Evolutionary conservation across 2,888 invertebrate genomes (phyloP).

Genomic region (Drosophila rellima): DNA sequence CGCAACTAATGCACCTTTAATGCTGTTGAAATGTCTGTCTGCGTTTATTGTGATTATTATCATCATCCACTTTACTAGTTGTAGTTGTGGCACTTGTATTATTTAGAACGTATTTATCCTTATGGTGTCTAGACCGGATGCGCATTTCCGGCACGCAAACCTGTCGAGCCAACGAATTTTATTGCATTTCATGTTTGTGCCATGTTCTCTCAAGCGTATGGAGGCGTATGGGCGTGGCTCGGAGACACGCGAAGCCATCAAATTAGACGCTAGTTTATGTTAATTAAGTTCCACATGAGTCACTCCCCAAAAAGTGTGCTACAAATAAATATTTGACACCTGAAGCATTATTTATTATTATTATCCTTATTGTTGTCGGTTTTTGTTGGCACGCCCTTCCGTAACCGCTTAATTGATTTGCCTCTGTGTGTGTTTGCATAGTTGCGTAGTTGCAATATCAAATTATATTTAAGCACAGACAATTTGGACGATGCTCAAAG

Average conservation of each 20-base stretch:
- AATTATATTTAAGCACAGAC: conserved; percentile 50
- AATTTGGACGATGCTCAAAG: conserved; percentile 39
- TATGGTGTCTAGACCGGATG: conserved; percentile 72
- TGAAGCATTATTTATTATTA: conserved; percentile 22
- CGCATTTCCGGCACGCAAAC: conserved; percentile 72
- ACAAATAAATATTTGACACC: conserved; percentile 36
- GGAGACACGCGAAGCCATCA: conserved; percentile 31
- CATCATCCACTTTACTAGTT: conserved; percentile 13
- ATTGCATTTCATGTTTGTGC: conserved; percentile 46
- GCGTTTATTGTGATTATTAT: conserved; percentile 39
- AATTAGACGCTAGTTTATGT: conserved; percentile 39
- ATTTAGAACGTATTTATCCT: conserved; percentile 38
- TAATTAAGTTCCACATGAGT: conserved; percentile 46
- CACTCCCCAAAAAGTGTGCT: conserved; percentile 39
- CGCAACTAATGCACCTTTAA: conserved; percentile 54
- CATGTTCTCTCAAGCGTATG: background rate
- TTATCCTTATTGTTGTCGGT: conserved; percentile 11
- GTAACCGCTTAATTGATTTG: conserved; percentile 34
- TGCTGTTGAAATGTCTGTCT: conserved; percentile 53
- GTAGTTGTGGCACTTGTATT: conserved; percentile 23
- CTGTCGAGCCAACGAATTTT: conserved; percentile 41
- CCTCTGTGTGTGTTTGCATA: conserved; percentile 11
- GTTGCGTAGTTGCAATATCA: conserved; percentile 25
- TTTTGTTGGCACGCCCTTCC: conserved; percentile 16
- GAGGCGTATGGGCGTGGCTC: conserved; percentile 1